These are phyloP conservation scores for Tetanocera ferruginea DNA, from an alignment of 2,888 invertebrate genomes.

Conservation along the genomic window DNA sequence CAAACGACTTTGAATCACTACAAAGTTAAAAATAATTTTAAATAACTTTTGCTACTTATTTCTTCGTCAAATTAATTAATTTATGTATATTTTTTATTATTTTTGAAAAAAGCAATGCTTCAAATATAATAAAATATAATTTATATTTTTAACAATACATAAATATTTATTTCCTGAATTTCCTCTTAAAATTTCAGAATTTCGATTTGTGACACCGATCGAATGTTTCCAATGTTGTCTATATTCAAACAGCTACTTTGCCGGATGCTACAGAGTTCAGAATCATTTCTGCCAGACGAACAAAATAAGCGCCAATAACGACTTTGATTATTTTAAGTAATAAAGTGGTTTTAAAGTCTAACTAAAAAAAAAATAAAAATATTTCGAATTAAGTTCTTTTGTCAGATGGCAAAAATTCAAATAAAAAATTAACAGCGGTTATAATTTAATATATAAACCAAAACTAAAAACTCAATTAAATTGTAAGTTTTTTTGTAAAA, in stretches of 20 bases:
- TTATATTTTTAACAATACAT: too few species aligned
- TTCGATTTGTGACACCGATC: slow-evolving; percentile 40
- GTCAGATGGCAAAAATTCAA: too few species aligned
- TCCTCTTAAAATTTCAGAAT: slow-evolving; percentile 45
- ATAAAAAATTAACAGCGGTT: background rate
- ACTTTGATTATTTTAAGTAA: background rate
- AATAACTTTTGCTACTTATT: too few species aligned
- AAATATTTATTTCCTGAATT: too few species aligned
- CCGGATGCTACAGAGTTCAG: slow-evolving; percentile 56
- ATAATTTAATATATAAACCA: background rate
- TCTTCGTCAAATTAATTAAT: too few species aligned
- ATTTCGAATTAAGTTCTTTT: too few species aligned
- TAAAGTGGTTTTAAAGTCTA: background rate
- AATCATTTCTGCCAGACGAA: slow-evolving; percentile 44
- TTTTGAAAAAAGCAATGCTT: too few species aligned
- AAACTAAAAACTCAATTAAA: background rate
- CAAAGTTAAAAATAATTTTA: too few species aligned
- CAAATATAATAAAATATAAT: too few species aligned
- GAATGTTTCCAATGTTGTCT: slow-evolving; percentile 60
- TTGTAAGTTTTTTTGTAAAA: background rate
- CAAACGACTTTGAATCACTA: too few species aligned
- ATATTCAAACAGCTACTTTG: slow-evolving; percentile 47
- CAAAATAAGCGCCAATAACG: background rate
- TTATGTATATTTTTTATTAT: too few species aligned
- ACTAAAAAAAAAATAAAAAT: background rate